These are phyloP conservation scores for Meloidogyne hapla DNA, from an alignment of 1,140 invertebrate species.

Conservation along the genomic window DNA sequence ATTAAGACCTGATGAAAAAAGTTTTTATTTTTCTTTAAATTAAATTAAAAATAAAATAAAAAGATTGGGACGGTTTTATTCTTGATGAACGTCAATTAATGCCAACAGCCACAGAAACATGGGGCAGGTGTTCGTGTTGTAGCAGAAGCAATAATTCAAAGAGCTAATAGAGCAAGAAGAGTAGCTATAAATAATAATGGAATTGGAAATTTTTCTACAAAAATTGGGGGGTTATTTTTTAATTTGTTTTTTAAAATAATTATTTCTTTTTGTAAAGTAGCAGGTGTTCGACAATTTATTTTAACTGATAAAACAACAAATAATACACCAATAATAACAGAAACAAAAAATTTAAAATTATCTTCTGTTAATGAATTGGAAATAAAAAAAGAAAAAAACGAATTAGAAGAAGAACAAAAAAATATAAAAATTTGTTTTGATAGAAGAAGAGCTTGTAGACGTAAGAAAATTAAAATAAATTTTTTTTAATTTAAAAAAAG, in stretches of 20 bases:
- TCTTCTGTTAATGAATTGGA: no score
- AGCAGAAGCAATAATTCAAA: constrained; percentile 59
- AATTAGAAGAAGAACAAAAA: not conserved
- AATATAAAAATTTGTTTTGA: not conserved
- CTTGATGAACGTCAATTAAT: constrained; percentile 59
- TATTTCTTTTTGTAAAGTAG: not conserved
- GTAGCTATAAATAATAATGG: constrained; percentile 12
- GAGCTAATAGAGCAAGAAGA: constrained; percentile 27
- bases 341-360: no score
- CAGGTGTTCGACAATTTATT: not conserved
- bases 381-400: not conserved
- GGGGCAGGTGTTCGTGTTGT: constrained; percentile 63
- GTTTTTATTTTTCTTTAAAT: constrained; percentile 40
- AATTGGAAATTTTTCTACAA: not conserved
- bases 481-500: constrained; percentile 10
- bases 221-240: not conserved
- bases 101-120: constrained; percentile 61
- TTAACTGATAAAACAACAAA: not conserved
- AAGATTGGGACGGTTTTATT: constrained; percentile 64
- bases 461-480: constrained; percentile 16
- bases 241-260: not conserved
- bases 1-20: constrained; percentile 62
- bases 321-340: not conserved
- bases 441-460: constrained; percentile 9
- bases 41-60: not conserved